Evolutionary conservation across 1,140 invertebrate genomes (phyloP), one percentile per base, ranked within the genome.

Genomic region (Aphelinus certus): DNA sequence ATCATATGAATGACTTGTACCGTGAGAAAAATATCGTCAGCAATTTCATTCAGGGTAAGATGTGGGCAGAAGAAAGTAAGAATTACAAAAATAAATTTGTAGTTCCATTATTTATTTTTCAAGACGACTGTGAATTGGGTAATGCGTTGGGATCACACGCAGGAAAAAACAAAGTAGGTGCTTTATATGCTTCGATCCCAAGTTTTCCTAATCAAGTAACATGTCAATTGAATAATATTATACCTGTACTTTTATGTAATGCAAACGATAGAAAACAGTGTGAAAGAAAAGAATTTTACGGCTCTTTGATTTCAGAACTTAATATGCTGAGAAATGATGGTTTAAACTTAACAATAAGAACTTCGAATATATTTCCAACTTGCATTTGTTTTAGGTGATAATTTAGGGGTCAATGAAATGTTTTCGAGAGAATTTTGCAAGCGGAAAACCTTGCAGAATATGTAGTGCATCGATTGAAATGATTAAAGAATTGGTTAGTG

Each of bases 141-240:
- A 76, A 76, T 64, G 26, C 76, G 1, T 46, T 78, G 57, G 70
- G 77, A 47, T 49, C 75, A 53, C 77, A 80, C 62, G 76, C 76
- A 55, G 79, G 77, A 10, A 71, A 7, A 2, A 78, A 78, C 46
- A 78, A 78, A 71, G 43, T 76, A 7, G 67, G 74, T 53, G 74
- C 67, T 49, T 3, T 73, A 2, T 75, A 63, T 67, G 45, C 46
- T 9, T 46, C 53, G 3, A 71, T 78, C 66, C 70, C 74, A 49
- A 55, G 55, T 64, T 66, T 78, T 45, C 77, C 74, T 7, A 74
- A 67, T 56, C 53, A 67, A 48, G 53, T 76, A 60, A 9, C 66
- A n/a, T 68, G 66, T 45, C 45, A 66, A 43, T 43, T 77, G 10
- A 61, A 62, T 10, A 67, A 63, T 71, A 74, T 77, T 62, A 48